These are phyloP conservation scores for Dysdera silvatica DNA, from an alignment of 1,140 invertebrate genomes.

Conservation along the genomic window DNA sequence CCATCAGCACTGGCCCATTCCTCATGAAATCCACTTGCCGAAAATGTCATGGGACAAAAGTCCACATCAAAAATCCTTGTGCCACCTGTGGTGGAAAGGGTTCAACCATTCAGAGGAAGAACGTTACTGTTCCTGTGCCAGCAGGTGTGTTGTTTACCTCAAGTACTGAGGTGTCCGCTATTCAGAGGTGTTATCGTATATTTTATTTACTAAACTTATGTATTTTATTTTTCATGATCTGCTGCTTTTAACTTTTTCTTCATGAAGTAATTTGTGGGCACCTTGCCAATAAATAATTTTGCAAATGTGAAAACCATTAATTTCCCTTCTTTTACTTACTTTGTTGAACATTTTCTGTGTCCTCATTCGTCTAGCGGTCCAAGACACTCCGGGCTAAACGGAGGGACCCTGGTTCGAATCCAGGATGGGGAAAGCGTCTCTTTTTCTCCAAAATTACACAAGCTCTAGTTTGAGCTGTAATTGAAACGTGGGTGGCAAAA, in stretches of 20 bases:
- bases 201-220: background rate
- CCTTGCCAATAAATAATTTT: background rate
- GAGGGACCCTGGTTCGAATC: too few relatives aligned
- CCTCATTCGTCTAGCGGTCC: too few relatives aligned
- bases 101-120: conserved; percentile 76
- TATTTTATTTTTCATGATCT: background rate
- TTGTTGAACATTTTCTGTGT: too few relatives aligned
- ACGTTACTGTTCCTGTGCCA: conserved; percentile 88
- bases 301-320: background rate
- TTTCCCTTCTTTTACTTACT: background rate
- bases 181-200: background rate
- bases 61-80: conserved; percentile 86
- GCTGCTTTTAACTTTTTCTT: background rate
- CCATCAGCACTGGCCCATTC: conserved; percentile 66
- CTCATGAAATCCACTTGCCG: conserved; percentile 94
- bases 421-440: too few relatives aligned
- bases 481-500: too few relatives aligned
- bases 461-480: too few relatives aligned
- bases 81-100: conserved; percentile 89
- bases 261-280: background rate
- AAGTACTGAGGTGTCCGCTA: background rate
- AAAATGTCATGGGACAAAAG: conserved; percentile 77
- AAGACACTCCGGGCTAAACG: too few relatives aligned
- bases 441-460: too few relatives aligned
- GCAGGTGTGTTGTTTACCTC: conserved; percentile 54